Conservation (phyloP, 2,797 vertebrate genomes). For the Chelmon rostratus region DNA sequence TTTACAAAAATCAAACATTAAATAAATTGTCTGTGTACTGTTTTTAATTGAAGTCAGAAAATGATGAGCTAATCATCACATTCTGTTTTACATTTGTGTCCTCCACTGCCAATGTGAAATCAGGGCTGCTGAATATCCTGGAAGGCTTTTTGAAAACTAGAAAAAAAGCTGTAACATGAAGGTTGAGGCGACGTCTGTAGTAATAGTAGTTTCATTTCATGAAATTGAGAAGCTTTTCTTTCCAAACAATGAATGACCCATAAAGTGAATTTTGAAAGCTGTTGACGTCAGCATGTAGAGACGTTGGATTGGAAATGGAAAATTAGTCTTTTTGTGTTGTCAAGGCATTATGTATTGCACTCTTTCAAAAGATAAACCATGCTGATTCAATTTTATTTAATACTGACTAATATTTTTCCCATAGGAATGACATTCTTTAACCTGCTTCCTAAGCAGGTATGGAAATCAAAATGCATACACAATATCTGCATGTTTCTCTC, state of each 20-base stretch:
- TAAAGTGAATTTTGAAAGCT: not conserved
- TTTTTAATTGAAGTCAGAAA: no score
- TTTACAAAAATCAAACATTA: no score
- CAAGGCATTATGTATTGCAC: not conserved
- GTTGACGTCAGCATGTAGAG: not conserved
- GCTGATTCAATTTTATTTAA: not conserved
- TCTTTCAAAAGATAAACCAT: not conserved
- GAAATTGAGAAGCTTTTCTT: not conserved
- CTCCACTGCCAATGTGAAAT: no score
- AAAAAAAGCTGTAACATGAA: not conserved
- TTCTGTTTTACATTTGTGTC: no score
- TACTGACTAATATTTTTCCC: not conserved
- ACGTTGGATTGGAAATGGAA: not conserved
- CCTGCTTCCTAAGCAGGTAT: not conserved
- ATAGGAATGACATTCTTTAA: not conserved
- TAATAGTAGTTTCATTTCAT: not conserved
- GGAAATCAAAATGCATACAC: not conserved
- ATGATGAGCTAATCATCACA: no score
- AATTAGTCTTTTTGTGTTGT: not conserved
- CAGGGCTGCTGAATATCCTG: not conserved
- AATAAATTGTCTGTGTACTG: no score
- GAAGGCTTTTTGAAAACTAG: not conserved
- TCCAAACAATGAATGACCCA: not conserved
- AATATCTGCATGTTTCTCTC: not conserved
- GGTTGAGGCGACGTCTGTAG: not conserved